Evolutionary conservation across 2,888 invertebrate species (phyloP).

Genomic region (Meta bourneti): DNA sequence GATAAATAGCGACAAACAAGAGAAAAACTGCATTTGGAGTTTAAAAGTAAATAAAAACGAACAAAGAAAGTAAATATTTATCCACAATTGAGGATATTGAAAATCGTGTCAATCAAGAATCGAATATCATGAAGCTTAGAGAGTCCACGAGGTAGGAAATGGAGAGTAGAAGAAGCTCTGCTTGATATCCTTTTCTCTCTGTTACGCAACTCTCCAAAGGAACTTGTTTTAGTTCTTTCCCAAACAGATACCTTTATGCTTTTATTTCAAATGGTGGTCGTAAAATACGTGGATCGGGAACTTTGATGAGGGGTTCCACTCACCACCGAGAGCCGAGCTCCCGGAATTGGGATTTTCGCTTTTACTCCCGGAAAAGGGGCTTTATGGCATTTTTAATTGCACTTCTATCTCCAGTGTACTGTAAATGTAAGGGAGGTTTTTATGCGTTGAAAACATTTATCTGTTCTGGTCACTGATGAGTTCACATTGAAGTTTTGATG

Average conservation of each 20-base stretch:
- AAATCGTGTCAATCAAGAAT: no score
- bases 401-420: constrained; percentile 28
- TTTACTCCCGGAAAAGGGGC: background rate
- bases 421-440: background rate
- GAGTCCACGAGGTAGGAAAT: no score
- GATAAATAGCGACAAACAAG: no score
- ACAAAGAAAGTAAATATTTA: no score
- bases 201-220: background rate
- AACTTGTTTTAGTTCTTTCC: background rate
- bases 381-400: constrained; percentile 44
- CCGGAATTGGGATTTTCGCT: background rate
- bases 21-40: no score
- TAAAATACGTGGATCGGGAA: background rate
- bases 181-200: background rate
- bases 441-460: background rate
- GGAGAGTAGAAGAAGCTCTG: no score
- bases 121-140: no score
- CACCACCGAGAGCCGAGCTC: background rate
- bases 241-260: constrained; percentile 1
- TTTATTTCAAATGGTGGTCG: constrained; percentile 18
- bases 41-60: no score
- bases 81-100: no score
- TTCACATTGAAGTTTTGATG: background rate
- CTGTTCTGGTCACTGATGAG: background rate
- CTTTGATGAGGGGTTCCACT: constrained; percentile 8